Evolutionary conservation across 2,113 vertebrate genomes (phyloP), one percentile per base, ranked within the genome.

Genomic region (Etia nguti): DNA sequence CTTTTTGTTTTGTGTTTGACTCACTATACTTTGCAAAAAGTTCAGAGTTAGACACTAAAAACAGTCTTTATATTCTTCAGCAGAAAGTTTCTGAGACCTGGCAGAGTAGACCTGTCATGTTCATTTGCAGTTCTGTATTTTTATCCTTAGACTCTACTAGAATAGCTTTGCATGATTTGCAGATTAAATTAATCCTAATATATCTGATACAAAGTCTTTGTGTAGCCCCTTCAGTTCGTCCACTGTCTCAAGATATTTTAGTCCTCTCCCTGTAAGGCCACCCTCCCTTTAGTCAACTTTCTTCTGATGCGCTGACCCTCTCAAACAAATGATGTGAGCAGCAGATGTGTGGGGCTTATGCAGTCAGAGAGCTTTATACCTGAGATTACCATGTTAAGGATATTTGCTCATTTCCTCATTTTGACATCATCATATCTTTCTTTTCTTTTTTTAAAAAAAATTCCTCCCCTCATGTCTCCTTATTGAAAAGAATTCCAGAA

Each of bases 251-350:
- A 48, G 24, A 0, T 20, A 75, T 29, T 75, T 75, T 48, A 18
- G 24, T 48, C 20, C 1, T 26, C 65, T 70, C 12, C n/a, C 38
- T 70, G 7, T 70, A 70, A 70, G 3, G 65, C 65, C 65, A 24
- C 0, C 0, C n/a, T 8, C n/a, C n/a, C n/a, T 16, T 24, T 70
- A 70, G n/a, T 43, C n/a, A 70, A 16, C 65, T 43, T 16, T 70
- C 12, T 16, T 10, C 36, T 0, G 36, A 68, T 68, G n/a, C 1
- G 0, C 62, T 70, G n/a, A 43, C 36, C 4, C n/a, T 16, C 12
- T 70, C 36, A 70, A 70, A 43, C n/a, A 41, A 24, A 70, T 43
- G 62, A 22, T 22, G 2, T 43, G 41, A 43, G 12, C 41, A 13
- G 41, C 41, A 43, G 4, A 13, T 43, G 11, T 22, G 62, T 22